Evolutionary conservation across 2,113 vertebrate species (phyloP), one percentile per base, ranked within the genome.

Genomic region (Rhinopomastus cyanomelas): DNA sequence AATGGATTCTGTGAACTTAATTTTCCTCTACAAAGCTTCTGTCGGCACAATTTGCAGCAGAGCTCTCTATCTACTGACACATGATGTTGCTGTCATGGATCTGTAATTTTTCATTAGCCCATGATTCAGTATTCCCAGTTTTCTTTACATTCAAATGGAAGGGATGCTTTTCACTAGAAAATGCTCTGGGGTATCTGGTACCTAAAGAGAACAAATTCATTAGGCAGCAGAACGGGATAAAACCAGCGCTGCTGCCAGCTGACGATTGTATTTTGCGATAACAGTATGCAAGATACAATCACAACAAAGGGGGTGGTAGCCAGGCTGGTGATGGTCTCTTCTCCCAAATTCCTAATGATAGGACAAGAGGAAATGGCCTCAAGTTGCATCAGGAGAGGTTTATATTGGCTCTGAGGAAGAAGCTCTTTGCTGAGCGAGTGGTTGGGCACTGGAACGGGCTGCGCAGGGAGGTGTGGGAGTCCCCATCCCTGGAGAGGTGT

Each of bases 1-100:
- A 61, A 88, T 84, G 73, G 44, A 85, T 89, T 93, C 57, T 20
- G n/a, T 77, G 84, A 93, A 89, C 88, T 91, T 93, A 78, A 84
- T 91, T 95, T 94, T 90, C 78, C 85, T 89, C 55, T 82, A 53
- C 55, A 87, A 93, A 92, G 37, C 53, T 94, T 87, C 32, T 72
- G 16, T 73, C 81, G 85, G 85, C 71, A 81, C 44, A 76, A 53
- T 90, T 84, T 89, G 25, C 78, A 59, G 78, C 62, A 84, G 39
- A 83, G 44, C 39, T 89, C 87, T 89, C 81, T 90, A 91, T 67
- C 60, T 76, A 44, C 75, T 34, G 42, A 87, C 81, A 82, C 48
- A 61, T 90, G 88, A 84, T 30, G 39, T 86, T 94, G 36, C 52
- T 94, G 83, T 62, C 80, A 90, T 34, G 44, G 88, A 72, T 27